phyloP scores from a whole-genome alignment of 2,113 vertebrate species.

The Parotia lawesii region DNA sequence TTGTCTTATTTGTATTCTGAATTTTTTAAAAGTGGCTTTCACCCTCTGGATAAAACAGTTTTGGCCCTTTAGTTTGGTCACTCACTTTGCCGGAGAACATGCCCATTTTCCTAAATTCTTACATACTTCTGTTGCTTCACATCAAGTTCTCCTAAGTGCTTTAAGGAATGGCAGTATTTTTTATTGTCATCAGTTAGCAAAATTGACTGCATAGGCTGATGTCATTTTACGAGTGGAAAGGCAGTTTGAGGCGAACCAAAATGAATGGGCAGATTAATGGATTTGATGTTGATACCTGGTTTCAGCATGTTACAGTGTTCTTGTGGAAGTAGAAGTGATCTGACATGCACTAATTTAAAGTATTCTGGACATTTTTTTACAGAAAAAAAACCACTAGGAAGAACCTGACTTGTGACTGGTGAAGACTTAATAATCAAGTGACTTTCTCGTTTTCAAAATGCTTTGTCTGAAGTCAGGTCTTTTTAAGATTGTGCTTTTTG shows the following conservation, averaged over 20 bases:
- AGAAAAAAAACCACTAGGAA: not conserved
- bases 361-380: not conserved
- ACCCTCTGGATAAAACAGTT: not conserved
- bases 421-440: not conserved
- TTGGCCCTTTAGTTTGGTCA: not conserved
- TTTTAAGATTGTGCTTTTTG: not conserved
- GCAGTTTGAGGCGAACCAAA: not conserved
- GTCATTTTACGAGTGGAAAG: not conserved
- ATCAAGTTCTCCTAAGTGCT: not conserved
- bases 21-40: not conserved
- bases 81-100: not conserved
- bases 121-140: not conserved
- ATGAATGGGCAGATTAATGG: not conserved
- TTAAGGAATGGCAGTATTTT: not conserved
- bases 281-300: not conserved
- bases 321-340: not conserved
- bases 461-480: not conserved
- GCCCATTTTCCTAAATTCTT: not conserved
- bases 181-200: not conserved
- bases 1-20: not conserved
- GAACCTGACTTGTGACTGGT: not conserved
- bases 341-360: not conserved
- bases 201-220: not conserved
- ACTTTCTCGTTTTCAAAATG: not conserved
- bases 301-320: rapidly evolving